Percentiles rank a stretch among this genome's conserved stretches.
These are phyloP conservation scores for Fulica atra DNA, from an alignment of 2,113 vertebrate genomes.

Conservation along the genomic window DNA sequence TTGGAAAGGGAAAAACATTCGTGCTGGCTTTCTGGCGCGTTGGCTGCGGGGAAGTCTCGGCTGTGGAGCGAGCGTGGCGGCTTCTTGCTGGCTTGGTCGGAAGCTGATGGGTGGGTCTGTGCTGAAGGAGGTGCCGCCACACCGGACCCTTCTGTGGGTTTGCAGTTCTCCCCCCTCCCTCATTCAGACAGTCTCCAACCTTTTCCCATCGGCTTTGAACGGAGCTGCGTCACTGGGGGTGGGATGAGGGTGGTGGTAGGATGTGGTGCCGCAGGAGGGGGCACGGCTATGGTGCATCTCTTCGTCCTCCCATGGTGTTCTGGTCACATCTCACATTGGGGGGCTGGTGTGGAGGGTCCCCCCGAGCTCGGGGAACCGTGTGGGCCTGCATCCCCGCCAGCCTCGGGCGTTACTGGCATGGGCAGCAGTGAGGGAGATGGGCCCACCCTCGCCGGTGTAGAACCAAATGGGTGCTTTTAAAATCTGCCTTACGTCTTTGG, in stretches of 20 bases:
- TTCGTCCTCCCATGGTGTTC: not conserved
- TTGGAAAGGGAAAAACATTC: not conserved
- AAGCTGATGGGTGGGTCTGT: fast-evolving
- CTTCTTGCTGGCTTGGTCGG: fast-evolving
- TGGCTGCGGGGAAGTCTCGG: not conserved
- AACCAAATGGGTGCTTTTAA: not conserved
- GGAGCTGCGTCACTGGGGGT: fast-evolving
- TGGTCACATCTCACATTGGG: fast-evolving
- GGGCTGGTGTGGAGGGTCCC: not conserved
- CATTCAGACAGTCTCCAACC: fast-evolving
- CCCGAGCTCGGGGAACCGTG: fast-evolving
- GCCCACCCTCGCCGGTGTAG: not conserved
- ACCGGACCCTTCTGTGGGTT: fast-evolving
- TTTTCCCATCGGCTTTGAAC: fast-evolving
- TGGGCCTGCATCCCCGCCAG: fast-evolving
- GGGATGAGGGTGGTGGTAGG: not conserved
- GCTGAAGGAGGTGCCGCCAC: fast-evolving
- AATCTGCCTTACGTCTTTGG: not conserved
- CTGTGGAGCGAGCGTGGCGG: fast-evolving
- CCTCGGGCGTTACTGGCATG: fast-evolving
- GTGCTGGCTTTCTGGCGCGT: fast-evolving
- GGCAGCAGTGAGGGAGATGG: fast-evolving
- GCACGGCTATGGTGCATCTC: not conserved
- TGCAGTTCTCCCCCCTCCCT: fast-evolving
- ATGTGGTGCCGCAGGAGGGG: not conserved